Conservation (phyloP, 2,797 vertebrate genomes). For the Tragelaphus oryx region DNA sequence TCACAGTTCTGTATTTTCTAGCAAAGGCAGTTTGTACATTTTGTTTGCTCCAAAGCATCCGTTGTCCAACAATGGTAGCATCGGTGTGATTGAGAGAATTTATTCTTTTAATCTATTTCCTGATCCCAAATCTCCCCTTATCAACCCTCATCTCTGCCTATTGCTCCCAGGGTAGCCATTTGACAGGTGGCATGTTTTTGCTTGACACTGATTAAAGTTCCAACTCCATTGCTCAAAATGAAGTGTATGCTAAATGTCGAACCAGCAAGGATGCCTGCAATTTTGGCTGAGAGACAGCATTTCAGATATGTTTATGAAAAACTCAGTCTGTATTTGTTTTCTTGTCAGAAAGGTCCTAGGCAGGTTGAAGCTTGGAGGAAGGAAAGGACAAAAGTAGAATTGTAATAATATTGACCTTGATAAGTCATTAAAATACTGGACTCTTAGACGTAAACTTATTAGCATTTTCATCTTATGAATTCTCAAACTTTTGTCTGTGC, state of each 20-base stretch:
- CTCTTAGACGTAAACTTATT: neutral
- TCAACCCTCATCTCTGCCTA: neutral
- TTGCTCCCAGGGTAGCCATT: neutral
- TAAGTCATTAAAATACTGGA: neutral
- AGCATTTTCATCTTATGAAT: conserved; percentile 2
- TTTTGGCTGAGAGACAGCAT: neutral
- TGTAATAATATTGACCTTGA: neutral
- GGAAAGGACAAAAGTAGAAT: neutral
- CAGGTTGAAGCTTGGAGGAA: neutral
- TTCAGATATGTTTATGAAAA: neutral
- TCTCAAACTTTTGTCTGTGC: neutral
- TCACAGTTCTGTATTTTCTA: conserved; percentile 23
- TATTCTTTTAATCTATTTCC: conserved; percentile 33
- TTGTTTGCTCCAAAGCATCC: neutral
- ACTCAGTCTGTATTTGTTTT: neutral
- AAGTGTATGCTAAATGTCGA: neutral
- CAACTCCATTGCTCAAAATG: neutral
- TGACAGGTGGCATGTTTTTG: conserved; percentile 34
- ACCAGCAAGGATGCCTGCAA: neutral
- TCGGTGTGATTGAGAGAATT: conserved; percentile 26
- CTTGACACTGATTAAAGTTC: conserved; percentile 28
- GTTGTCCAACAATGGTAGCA: neutral
- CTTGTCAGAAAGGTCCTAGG: neutral
- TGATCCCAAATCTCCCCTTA: neutral
- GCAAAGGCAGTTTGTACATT: neutral